A percentile compares a stretch with the other conserved stretches of the same genome.
phyloP scores from a whole-genome alignment of 2,888 invertebrate species.

The Pammene aurita region DNA sequence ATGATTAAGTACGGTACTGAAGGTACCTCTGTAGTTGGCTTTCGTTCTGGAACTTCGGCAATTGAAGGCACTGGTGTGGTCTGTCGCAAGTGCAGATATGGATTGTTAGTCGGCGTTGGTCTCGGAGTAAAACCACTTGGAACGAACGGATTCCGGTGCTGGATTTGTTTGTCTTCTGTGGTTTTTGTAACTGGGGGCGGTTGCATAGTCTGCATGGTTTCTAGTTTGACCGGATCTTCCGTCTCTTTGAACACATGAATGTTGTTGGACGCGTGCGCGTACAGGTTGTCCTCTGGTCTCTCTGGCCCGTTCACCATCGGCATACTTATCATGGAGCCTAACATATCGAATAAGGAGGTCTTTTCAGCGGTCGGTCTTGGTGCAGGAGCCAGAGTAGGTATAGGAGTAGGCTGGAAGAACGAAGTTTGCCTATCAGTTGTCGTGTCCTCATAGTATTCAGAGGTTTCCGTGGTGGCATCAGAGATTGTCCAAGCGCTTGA shows the following conservation, averaged over 20 bases:
- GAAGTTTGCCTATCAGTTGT: conserved; percentile 57
- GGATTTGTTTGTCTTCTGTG: conserved; percentile 56
- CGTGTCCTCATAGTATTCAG: conserved; percentile 58
- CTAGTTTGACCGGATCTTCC: conserved; percentile 63
- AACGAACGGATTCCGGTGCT: conserved; percentile 58
- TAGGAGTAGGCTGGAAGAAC: conserved; percentile 52
- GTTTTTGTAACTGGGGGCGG: conserved; percentile 74
- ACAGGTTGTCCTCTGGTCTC: conserved; percentile 72
- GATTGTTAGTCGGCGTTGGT: conserved; percentile 66
- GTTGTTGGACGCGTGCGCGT: conserved; percentile 74
- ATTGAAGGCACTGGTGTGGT: conserved; percentile 80
- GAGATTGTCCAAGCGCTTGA: conserved; percentile 44
- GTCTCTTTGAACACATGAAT: conserved; percentile 69
- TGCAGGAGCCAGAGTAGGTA: conserved; percentile 50
- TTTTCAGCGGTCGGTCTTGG: conserved; percentile 54
- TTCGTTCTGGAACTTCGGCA: conserved; percentile 49
- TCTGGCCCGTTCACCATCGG: conserved; percentile 71
- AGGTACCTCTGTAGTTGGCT: conserved; percentile 74
- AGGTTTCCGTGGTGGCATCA: conserved; percentile 39
- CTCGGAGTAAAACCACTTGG: conserved; percentile 54
- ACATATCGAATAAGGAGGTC: conserved; percentile 66
- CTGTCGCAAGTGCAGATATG: conserved; percentile 75
- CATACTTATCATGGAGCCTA: conserved; percentile 77
- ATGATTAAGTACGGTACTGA: conserved; percentile 89
- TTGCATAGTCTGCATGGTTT: conserved; percentile 85